These are phyloP conservation scores for Polydrusus tereticollis DNA, from an alignment of 2,888 invertebrate species.

Conservation along the genomic window DNA sequence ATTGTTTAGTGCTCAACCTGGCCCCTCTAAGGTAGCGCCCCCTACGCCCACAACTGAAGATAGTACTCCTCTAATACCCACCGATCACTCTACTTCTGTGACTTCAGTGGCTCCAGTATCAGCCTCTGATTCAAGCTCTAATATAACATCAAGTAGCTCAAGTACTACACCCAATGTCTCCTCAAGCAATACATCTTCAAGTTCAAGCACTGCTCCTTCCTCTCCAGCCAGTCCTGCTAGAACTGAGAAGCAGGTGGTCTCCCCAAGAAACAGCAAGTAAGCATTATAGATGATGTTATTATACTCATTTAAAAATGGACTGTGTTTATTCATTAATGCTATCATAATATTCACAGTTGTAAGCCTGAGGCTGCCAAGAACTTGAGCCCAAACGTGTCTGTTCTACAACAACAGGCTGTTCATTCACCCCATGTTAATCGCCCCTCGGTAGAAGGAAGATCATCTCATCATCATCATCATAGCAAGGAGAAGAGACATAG, in stretches of 20 bases:
- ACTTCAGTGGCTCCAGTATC: conserved; percentile 25
- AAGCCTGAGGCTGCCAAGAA: conserved; percentile 33
- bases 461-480: conserved; percentile 60
- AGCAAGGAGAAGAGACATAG: conserved; percentile 72
- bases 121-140: conserved; percentile 77
- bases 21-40: conserved; percentile 77
- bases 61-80: conserved; percentile 73
- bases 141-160: conserved; percentile 78
- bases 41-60: conserved; percentile 79
- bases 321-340: conserved; percentile 4
- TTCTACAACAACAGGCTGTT: conserved; percentile 28
- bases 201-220: conserved; percentile 81
- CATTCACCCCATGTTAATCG: conserved; percentile 30
- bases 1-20: conserved; percentile 70
- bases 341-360: conserved; percentile 27
- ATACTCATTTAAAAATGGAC: no score
- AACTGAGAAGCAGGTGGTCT: conserved; percentile 57
- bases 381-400: conserved; percentile 1
- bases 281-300: not conserved
- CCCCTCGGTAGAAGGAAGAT: conserved; percentile 17
- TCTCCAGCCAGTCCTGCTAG: conserved; percentile 75
- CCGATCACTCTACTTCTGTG: conserved; percentile 68
- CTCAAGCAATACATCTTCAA: conserved; percentile 70
- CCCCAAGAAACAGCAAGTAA: conserved; percentile 39
- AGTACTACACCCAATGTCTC: conserved; percentile 72